Base-by-base conservation (phyloP, 2,113 vertebrate genomes). In the Copsychus sechellarum region DNA sequence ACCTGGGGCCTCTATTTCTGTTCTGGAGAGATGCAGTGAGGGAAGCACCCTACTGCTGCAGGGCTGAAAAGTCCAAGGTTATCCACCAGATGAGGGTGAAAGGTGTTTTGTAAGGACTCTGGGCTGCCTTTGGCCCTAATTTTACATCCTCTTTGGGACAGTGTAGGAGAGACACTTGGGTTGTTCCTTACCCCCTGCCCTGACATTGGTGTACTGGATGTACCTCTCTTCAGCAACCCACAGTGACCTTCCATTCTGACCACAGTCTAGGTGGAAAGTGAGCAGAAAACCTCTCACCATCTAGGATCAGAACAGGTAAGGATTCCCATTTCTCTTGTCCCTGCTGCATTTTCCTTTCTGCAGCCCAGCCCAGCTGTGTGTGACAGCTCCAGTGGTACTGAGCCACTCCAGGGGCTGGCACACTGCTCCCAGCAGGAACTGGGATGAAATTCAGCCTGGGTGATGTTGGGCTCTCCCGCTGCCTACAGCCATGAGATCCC, bases 401-500 rank as follows among this genome's bases (percentile, higher is more conserved):
- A 34, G 31, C 36, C n/a, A 15, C 8, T 25, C 15, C 28, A 79
- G 15, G 47, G 42, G 4, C 20, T 70, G 50, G 22, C 57, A 45
- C n/a, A 16, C 5, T 12, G 4, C 8, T 85, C 36, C 28, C 42
- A 50, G 25, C 0, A 2, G 48, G n/a, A 77, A 17, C 26, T 31
- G 45, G n/a, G 24, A 6, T 53, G 31, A 38, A 77, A 83, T 51
- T 54, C 86, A 78, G 6, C 14, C 48, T 79, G 13, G 8, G 4
- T 71, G 3, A 6, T 42, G 11, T 3, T 0, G 0, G 20, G 12
- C 18, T 70, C 4, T 7, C 8, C 12, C 56, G 7, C 31, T 85
- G 43, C 16, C 53, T 67, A 23, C 23, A 40, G 42, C n/a, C 22
- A 4, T 15, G 45, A 42, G 45, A 56, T 16, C 26, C 17, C 3